A percentile compares a stretch with the other conserved stretches of the same genome.
Conservation (phyloP, 2,797 vertebrate genomes). For the Bryconaethiops microstoma region DNA sequence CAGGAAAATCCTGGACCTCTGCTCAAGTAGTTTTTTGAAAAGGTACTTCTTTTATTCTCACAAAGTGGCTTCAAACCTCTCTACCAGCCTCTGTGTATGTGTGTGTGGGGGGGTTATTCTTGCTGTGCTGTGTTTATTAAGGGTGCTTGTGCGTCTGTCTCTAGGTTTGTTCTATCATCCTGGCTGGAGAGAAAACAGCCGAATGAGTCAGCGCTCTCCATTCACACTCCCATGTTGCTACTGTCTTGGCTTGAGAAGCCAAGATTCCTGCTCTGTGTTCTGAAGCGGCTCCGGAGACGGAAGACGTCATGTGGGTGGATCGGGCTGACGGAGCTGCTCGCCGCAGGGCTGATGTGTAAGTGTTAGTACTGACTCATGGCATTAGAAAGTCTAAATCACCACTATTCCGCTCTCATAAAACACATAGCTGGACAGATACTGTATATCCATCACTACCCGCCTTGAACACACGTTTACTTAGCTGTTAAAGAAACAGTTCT, state of each 20-base stretch:
- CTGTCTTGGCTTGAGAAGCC: constrained; percentile 62
- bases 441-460: constrained; percentile 12
- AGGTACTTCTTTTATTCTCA: not conserved
- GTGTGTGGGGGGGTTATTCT: not conserved
- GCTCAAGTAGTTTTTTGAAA: no score
- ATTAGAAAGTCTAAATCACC: constrained; percentile 42
- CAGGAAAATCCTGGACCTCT: no score
- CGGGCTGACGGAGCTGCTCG: constrained; percentile 58
- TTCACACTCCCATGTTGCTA: constrained; percentile 53
- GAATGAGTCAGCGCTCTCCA: constrained; percentile 69
- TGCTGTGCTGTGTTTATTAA: constrained; percentile 7
- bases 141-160: not conserved
- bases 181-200: not conserved
- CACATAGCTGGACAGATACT: not conserved
- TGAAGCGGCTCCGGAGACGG: constrained; percentile 59
- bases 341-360: constrained; percentile 58
- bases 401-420: constrained; percentile 22
- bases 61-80: not conserved
- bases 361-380: constrained; percentile 65
- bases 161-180: constrained; percentile 7
- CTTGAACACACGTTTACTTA: not conserved
- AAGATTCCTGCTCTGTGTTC: constrained; percentile 65
- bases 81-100: not conserved
- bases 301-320: constrained; percentile 62
- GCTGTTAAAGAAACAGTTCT: not conserved